Conservation (phyloP, 1,140 invertebrate species). For the Cydia splendana region DNA sequence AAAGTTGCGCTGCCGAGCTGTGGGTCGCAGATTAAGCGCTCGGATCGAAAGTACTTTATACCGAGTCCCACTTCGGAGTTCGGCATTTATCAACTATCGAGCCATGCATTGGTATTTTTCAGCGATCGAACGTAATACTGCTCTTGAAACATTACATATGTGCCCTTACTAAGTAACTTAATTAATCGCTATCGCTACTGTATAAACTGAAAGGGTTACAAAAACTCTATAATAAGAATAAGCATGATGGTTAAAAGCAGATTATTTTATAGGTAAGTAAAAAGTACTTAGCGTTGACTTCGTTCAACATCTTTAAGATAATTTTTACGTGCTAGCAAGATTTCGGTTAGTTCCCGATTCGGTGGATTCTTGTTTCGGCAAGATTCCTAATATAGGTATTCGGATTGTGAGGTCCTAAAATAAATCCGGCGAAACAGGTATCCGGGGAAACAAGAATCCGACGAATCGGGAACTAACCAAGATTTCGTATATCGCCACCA, state of each 20-base stretch:
- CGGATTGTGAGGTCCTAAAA: too few relatives aligned
- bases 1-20: not conserved
- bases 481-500: not conserved
- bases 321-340: not conserved
- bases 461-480: too few relatives aligned
- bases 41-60: constrained; percentile 6
- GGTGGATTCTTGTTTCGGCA: too few relatives aligned
- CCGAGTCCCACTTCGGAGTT: not conserved
- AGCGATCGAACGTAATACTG: not conserved
- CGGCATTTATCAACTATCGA: constrained; percentile 7
- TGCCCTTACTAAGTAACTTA: not conserved
- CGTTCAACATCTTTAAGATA: not conserved
- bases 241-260: not conserved
- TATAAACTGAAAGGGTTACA: not conserved
- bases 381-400: too few relatives aligned
- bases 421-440: too few relatives aligned
- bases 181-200: not conserved
- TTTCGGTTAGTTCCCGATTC: too few relatives aligned
- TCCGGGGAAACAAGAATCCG: too few relatives aligned
- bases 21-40: constrained; percentile 11
- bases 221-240: not conserved
- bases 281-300: not conserved
- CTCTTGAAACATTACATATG: not conserved
- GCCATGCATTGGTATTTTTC: not conserved
- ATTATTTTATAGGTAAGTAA: not conserved